Percentiles rank a stretch among this genome's conserved stretches.
phyloP scores from a whole-genome alignment of 92 coral and sea anemone species.

The Desmophyllum pertusum region DNA sequence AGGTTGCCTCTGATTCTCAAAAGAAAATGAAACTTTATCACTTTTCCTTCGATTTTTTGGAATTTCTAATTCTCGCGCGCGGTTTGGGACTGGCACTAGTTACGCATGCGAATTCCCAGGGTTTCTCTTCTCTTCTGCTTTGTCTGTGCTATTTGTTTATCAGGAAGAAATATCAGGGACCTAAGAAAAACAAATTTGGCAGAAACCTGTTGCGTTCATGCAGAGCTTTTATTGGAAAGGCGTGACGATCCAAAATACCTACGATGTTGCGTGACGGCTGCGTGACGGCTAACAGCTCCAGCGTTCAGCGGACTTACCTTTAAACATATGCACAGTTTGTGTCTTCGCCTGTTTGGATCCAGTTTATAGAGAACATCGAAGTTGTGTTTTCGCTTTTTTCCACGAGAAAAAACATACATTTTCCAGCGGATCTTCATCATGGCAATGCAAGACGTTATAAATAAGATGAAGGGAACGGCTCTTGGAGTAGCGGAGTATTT shows the following conservation, averaged over 20 bases:
- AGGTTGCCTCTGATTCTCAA: no score
- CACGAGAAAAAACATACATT: background rate
- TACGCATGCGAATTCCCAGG: no score
- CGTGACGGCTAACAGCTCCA: background rate
- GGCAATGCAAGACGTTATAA: slow-evolving; percentile 99
- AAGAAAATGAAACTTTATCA: no score
- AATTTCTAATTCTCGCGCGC: no score
- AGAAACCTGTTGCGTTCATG: no score
- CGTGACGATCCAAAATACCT: background rate
- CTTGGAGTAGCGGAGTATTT: slow-evolving; percentile 97
- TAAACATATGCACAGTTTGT: slow-evolving; percentile 18
- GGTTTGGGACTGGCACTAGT: no score
- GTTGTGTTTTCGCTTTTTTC: background rate
- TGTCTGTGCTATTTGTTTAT: no score
- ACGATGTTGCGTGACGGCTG: background rate
- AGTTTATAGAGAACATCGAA: background rate
- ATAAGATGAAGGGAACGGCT: slow-evolving; percentile 97
- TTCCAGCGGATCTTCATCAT: slow-evolving; percentile 43
- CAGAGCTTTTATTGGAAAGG: no score
- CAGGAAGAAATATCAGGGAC: no score
- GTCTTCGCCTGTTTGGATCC: background rate
- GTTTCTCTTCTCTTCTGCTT: no score
- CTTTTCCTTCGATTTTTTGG: no score
- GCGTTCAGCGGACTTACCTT: slow-evolving; percentile 24
- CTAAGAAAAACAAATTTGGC: no score